Base-by-base conservation (phyloP, 2,113 vertebrate genomes). In the Coryphaenoides rupestris region DNA sequence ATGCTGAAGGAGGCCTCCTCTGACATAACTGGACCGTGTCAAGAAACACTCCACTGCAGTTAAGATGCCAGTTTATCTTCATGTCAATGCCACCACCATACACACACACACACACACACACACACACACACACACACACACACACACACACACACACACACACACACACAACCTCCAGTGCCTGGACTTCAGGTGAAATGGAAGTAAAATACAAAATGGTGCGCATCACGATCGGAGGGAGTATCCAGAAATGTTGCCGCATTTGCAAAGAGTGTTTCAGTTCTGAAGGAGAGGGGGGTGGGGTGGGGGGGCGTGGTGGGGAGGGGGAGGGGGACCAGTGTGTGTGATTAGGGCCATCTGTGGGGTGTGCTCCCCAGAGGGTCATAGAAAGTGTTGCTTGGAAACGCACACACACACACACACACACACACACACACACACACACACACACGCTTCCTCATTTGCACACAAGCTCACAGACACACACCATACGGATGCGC, bases 331-430 rank as follows among this genome's bases (percentile, higher is more conserved):
- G 62, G 71, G 33, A 40, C 7, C 33, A 40, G 33, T 40, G 13
- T 40, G 56, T 84, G 79, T 79, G 70, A 85, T 83, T 84, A 79
- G 79, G 78, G 81, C 65, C 82, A 85, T 84, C 82, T 79, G 84
- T 55, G 69, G 65, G 80, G 40, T 7, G 55, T 73, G 65, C 66
- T 67, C 47, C 67, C 17, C 17, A 61, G 58, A 28, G 59, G 56
- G 58, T 71, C 62, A 60, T 54, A 53, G 40, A 64, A 60, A 50
- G 33, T 52, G n/a, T 56, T 58, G 33, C 62, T 23, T 19, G 2
- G 45, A 64, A 55, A 65, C 66, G 58, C 26, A n/a, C 19, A 58
- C 5, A 46, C 58, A 60, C 58, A 14, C 26, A 9, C 1, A 9
- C 17, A 45, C 2, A 50, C 21, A 46, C 49, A 23, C 54, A 68